Evolutionary conservation across 1,140 invertebrate species (phyloP).

Genomic region (Amphibalanus amphitrite): DNA sequence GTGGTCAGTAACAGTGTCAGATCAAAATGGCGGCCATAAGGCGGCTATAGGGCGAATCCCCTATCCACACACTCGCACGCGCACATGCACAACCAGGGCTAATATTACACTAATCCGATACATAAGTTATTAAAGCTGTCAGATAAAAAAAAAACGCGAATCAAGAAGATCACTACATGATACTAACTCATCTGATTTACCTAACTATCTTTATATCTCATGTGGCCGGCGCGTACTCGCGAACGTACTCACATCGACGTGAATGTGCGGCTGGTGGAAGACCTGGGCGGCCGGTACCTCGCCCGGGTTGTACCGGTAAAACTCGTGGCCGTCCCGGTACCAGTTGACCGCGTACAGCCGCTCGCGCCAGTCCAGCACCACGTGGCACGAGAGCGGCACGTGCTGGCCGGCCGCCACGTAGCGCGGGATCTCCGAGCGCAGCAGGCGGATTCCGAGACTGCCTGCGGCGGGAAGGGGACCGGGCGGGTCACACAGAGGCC

Average conservation of each 20-base stretch:
- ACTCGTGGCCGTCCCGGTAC: slow-evolving; percentile 32
- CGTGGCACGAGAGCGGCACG: slow-evolving; percentile 24
- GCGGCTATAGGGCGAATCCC: too few relatives aligned
- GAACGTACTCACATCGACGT: slow-evolving; percentile 48
- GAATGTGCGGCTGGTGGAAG: slow-evolving; percentile 46
- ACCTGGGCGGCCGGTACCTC: slow-evolving; percentile 48
- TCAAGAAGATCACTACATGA: background rate
- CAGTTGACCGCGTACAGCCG: slow-evolving; percentile 28
- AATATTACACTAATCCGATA: too few relatives aligned
- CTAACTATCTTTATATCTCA: background rate
- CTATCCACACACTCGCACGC: too few relatives aligned
- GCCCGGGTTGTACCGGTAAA: slow-evolving; percentile 43
- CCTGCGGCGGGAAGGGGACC: too few relatives aligned
- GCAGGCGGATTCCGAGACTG: background rate
- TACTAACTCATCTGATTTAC: too few relatives aligned
- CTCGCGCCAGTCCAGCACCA: slow-evolving; percentile 25
- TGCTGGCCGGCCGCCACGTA: slow-evolving; percentile 16
- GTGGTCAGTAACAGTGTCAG: too few relatives aligned
- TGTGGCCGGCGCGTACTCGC: background rate
- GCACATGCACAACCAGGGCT: too few relatives aligned
- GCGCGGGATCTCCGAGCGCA: slow-evolving; percentile 8
- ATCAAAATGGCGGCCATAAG: too few relatives aligned
- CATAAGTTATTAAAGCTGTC: too few relatives aligned
- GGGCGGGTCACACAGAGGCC: too few relatives aligned
- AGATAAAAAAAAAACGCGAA: background rate